Percentiles rank a stretch among this genome's conserved stretches.
These are phyloP conservation scores for Antedon mediterranea DNA, from an alignment of 53 echinoderm and acorn worm species.

Conservation along the genomic window DNA sequence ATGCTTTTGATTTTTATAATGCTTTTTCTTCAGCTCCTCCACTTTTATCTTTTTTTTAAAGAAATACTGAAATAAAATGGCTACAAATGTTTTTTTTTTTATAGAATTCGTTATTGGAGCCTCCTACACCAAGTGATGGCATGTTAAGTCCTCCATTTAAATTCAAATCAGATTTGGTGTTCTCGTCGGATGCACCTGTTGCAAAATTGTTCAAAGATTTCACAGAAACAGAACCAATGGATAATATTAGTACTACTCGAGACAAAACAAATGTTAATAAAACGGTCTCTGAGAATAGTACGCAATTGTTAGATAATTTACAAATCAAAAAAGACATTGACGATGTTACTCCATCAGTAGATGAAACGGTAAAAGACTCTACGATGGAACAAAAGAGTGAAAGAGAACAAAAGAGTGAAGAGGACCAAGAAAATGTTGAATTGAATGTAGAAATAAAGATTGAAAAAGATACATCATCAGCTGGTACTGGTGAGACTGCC, in stretches of 20 bases:
- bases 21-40: too few relatives aligned
- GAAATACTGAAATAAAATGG: neutral
- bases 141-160: neutral
- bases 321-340: neutral
- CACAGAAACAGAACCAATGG: neutral
- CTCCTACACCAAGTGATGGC: neutral
- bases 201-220: neutral
- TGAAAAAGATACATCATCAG: too few relatives aligned
- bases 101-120: conserved; percentile 2
- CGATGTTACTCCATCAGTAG: neutral
- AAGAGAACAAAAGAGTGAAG: too few relatives aligned
- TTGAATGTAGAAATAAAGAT: too few relatives aligned
- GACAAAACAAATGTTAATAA: neutral
- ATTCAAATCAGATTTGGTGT: neutral
- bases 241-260: neutral
- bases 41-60: neutral
- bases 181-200: neutral
- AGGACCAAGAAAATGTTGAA: too few relatives aligned
- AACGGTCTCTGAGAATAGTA: neutral
- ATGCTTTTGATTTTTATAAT: too few relatives aligned
- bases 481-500: too few relatives aligned
- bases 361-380: neutral
- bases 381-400: too few relatives aligned
- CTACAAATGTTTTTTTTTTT: neutral
- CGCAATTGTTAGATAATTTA: conserved; percentile 2